phyloP scores from a whole-genome alignment of 2,888 invertebrate genomes.

The Anoncus sp. region DNA sequence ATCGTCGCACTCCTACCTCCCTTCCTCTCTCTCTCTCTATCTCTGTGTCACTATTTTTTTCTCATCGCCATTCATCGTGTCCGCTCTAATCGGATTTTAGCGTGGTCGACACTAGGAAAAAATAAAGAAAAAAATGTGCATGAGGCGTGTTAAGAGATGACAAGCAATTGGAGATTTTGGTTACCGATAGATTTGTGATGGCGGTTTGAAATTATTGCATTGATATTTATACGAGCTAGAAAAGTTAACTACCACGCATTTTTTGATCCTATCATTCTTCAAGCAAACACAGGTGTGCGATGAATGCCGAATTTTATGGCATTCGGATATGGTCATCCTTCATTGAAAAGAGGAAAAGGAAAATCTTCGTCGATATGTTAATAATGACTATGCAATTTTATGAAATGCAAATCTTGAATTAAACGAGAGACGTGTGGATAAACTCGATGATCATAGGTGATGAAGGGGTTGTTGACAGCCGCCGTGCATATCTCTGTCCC shows the following conservation, averaged over 20 bases:
- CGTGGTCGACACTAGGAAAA: neutral
- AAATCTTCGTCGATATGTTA: neutral
- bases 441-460: neutral
- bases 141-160: conserved; percentile 3
- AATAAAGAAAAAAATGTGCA: neutral
- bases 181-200: neutral
- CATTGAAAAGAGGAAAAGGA: neutral
- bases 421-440: conserved; percentile 9
- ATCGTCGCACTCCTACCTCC: neutral
- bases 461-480: neutral
- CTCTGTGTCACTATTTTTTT: neutral
- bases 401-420: neutral
- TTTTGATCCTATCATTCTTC: too few relatives aligned
- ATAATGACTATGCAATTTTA: conserved; percentile 1
- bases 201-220: neutral
- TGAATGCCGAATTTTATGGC: neutral
- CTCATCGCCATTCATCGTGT: conserved; percentile 61
- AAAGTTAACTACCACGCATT: too few relatives aligned
- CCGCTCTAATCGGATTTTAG: conserved; percentile 65
- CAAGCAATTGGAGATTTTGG: neutral
- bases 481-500: neutral
- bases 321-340: neutral
- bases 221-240: too few relatives aligned
- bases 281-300: neutral
- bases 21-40: conserved; percentile 2